Evolutionary conservation across 2,888 invertebrate genomes (phyloP), one percentile per base, ranked within the genome.

Genomic region (Rhagonycha lutea): DNA sequence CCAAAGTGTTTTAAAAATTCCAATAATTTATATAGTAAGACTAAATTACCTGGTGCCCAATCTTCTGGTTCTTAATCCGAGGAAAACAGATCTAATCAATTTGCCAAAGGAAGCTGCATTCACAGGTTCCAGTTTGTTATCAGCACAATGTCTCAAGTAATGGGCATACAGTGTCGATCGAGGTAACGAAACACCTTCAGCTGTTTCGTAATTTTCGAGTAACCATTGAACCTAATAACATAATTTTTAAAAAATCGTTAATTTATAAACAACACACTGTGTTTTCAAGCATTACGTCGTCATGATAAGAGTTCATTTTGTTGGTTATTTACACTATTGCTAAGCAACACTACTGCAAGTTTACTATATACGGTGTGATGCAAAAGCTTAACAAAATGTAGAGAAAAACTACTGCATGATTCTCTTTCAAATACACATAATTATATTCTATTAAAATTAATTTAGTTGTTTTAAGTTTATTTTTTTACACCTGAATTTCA

Each of bases 41-140:
- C 12, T 67, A 68, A 63, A 79, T 84, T 86, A 93, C 94, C 96
- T 92, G 3, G 99, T 99, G 79, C 99, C 99, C 67, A 99, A 91
- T 72, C 99, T 92, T 82, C 98, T 90, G 14, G 99, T 99, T 79
- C 98, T 91, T 83, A 99, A 91, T 14, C 99, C 99, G 82, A 98
- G 91, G 90, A 99, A 99, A 78, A 99, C 99, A 3, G 98, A 98
- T 77, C 99, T 93, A 85, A 99, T 99, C 62, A 99, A 91, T 89
- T 99, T 99, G 79, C 99, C 99, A 90, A 99, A 99, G 47, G 98
- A 98, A 9, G 99, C 99, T 61, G 99, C 98, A 90, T 99, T 99
- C 79, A 99, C 98, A 0, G 99, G 98, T 87, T 99, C 99, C 81
- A 99, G 90, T 86, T 97, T 97, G 87, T 97, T 94, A 85, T 95